phyloP scores from a whole-genome alignment of 2,113 vertebrate species.

The Amphiprion ocellaris region DNA sequence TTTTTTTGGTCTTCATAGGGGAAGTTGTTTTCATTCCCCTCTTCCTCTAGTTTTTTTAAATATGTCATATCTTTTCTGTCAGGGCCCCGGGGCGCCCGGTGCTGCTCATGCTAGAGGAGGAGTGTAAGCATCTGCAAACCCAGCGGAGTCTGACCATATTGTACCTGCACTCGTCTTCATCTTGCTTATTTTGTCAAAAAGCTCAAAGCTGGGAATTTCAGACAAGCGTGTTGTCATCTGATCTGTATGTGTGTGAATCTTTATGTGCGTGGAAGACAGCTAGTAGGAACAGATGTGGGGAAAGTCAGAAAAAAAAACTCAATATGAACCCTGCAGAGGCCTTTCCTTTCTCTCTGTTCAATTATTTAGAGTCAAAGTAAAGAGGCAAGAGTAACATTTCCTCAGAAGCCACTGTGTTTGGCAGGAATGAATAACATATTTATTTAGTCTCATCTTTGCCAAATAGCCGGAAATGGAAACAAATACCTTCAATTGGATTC shows the following conservation, averaged over 20 bases:
- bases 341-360: conserved; percentile 80
- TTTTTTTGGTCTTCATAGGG: conserved; percentile 57
- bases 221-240: conserved; percentile 70
- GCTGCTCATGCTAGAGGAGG: conserved; percentile 58
- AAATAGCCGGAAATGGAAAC: conserved; percentile 82
- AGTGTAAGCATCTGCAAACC: conserved; percentile 74
- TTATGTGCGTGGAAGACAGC: conserved; percentile 56
- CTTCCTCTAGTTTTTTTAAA: conserved; percentile 63
- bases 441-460: conserved; percentile 79
- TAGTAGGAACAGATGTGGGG: conserved; percentile 70
- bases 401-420: conserved; percentile 73
- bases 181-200: conserved; percentile 69
- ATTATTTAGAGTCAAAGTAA: conserved; percentile 86
- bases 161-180: conserved; percentile 72
- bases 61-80: conserved; percentile 80
- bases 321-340: conserved; percentile 82
- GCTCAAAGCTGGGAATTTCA: conserved; percentile 74
- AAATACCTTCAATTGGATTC: conserved; percentile 79
- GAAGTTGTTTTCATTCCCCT: conserved; percentile 77
- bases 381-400: conserved; percentile 74
- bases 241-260: conserved; percentile 47
- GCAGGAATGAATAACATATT: conserved; percentile 79
- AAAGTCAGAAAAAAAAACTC: conserved; percentile 76
- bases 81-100: conserved; percentile 79
- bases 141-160: conserved; percentile 82